Evolutionary conservation across 2,888 invertebrate genomes (phyloP), one percentile per base, ranked within the genome.

Genomic region (Smittia aterrima): DNA sequence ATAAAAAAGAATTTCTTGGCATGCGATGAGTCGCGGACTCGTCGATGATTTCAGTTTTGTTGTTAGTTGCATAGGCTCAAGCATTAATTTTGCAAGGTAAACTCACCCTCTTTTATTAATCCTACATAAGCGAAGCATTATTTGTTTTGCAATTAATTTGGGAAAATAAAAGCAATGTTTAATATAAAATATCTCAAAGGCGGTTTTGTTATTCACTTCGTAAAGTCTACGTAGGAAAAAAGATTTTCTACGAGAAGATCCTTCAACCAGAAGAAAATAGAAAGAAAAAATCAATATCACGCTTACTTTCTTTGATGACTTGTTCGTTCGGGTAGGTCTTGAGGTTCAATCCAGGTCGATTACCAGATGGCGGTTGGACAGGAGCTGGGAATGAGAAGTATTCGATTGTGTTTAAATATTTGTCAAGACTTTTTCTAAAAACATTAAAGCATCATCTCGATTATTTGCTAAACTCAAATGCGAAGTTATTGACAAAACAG

Each of bases 231-330:
- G 38, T 38, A 7, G 4, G 38, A 38, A 38, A 38, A 11, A 47
- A 47, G n/a, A n/a, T 13, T 47, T 6, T 47, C 47, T n/a, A 47
- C 16, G 47, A 13, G 11, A 38, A 38, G 47, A 13, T 47, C 32
- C 47, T 47, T n/a, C 11, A 47, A n/a, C 47, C 16, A 11, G 11
- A 47, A 47, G 47, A 9, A 32, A 32, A 32, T 3, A 32, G 32
- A 32, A 32, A 32, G 4, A 32, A 32, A 32, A 47, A 47, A 11
- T 47, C 9, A 47, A 58, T 4, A 22, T 58, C 13, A 6, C 6
- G 88, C 92, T 91, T 84, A 95, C 95, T 92, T 87, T 92, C 90
- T 88, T 92, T 90, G 77, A 94, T 90, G 64, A 87, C 87, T 82
- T 95, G 93, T 32, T 88, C 87, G 27, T 84, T 83, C 0, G 95